Evolutionary conservation across 2,797 vertebrate species (phyloP), one percentile per base, ranked within the genome.

Genomic region (Aphelocoma californica): DNA sequence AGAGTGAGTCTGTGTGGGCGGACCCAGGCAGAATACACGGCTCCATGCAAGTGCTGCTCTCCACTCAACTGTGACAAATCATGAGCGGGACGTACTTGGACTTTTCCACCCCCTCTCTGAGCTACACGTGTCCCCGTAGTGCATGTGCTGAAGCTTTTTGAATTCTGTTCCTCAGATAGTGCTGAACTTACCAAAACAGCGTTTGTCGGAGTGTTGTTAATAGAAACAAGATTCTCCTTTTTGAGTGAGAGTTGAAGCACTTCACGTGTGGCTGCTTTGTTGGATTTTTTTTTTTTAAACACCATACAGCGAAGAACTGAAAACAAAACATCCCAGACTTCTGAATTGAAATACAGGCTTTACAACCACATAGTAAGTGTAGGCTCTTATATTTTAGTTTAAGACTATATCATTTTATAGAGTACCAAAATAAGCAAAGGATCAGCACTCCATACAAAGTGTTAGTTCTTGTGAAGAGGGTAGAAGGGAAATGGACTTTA

Each of bases 391-490:
- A 97, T 97, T 96, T 96, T 94, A 87, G 81, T 95, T 96, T 88
- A 95, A 93, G 96, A 95, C 96, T 97, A 28, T 95, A 88, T 96
- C 3, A 90, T 88, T 95, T 91, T 95, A 95, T 93, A 93, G 94
- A 97, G 94, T 97, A 97, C 96, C 96, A 97, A 97, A 96, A 96
- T 95, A 97, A 97, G 95, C 95, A 96, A 91, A 97, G 92, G 92
- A 95, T 96, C 93, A 97, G 92, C 94, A 96, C 96, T 96, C 94
- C 93, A 53, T 96, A 97, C 96, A 96, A 97, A 94, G 74, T 92
- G 70, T 96, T 95, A 96, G 67, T 60, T 96, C 88, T 60, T 69
- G 51, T 65, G 78, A 95, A 75, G 56, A 91, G 34, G 83, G 80
- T 50, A 86, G 40, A 88, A 79, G 81, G 94, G 92, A 94, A 40